Conservation (phyloP, 1,140 invertebrate species). For the Chironomus tepperi region DNA sequence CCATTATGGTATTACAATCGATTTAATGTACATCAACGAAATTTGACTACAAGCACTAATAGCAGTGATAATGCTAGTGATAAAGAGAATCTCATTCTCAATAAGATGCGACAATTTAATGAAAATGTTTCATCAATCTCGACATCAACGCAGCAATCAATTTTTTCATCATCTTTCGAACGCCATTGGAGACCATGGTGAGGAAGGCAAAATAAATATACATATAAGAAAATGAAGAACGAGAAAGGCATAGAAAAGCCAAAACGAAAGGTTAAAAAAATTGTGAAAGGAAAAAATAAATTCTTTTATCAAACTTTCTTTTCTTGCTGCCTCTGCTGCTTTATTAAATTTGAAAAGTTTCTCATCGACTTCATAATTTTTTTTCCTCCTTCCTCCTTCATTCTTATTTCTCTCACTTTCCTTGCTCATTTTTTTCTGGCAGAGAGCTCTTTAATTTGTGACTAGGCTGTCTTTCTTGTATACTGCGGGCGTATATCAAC, state of each 20-base stretch:
- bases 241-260: background rate
- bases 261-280: background rate
- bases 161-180: background rate
- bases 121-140: background rate
- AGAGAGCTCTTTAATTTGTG: too few species aligned
- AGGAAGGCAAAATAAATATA: too few species aligned
- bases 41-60: background rate
- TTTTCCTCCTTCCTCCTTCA: background rate
- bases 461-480: too few species aligned
- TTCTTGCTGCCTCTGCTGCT: background rate
- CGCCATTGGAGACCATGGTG: background rate
- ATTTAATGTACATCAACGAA: background rate
- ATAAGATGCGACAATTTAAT: background rate
- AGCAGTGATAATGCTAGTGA: background rate
- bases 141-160: background rate
- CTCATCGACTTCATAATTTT: background rate
- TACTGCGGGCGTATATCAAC: too few species aligned
- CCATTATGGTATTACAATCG: background rate
- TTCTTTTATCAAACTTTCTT: background rate
- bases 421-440: background rate
- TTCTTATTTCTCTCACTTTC: background rate
- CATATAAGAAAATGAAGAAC: background rate
- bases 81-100: background rate
- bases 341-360: slow-evolving; percentile 1
- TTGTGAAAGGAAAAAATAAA: background rate